Base-by-base conservation (phyloP, 2,888 invertebrate genomes). In the Miltochrista miniata region DNA sequence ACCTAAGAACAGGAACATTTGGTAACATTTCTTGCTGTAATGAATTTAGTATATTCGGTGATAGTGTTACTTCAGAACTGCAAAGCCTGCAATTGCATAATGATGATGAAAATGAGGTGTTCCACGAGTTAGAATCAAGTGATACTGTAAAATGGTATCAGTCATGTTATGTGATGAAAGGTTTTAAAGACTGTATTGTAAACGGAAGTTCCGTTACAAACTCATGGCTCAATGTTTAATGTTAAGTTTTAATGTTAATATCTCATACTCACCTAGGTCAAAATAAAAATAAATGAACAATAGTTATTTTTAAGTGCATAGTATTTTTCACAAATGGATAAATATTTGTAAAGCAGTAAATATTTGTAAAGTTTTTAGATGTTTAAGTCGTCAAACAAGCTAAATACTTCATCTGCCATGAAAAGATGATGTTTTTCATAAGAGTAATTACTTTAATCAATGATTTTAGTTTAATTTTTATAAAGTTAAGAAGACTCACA, bases 131-230 rank as follows among this genome's bases (percentile, higher is more conserved):
- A 53, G 86, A 89, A 64, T 86, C 86, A 1, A 83, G 77, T 3
- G 74, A 84, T 54, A 59, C 59, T 24, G 61, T 67, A 9, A 78
- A 75, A 45, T 94, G 93, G 93, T 93, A 88, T 74, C 92, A 93
- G 66, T 93, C 92, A 13, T 90, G 82, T 45, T 87, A 89, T 74
- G 76, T 90, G 29, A 84, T 93, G 79, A 93, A 93, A 73, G 93
- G 93, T 13, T 93, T 93, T 65, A 93, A 92, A 82, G 93, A 93
- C 70, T 88, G 87, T 65, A 72, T 89, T 73, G 83, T 93, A 11
- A 90, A 93, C 78, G 93, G 93, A 30, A 84, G 79, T 62, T 93
- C 93, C 10, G 84, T 92, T 15, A 90, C 91, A 11, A 92, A 93
- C 66, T 70, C 81, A 38, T 93, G 93, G 93, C 59, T 79, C 30